These are phyloP conservation scores for Pogonognathellus flavescens DNA, from an alignment of 1,140 invertebrate genomes.

Conservation along the genomic window DNA sequence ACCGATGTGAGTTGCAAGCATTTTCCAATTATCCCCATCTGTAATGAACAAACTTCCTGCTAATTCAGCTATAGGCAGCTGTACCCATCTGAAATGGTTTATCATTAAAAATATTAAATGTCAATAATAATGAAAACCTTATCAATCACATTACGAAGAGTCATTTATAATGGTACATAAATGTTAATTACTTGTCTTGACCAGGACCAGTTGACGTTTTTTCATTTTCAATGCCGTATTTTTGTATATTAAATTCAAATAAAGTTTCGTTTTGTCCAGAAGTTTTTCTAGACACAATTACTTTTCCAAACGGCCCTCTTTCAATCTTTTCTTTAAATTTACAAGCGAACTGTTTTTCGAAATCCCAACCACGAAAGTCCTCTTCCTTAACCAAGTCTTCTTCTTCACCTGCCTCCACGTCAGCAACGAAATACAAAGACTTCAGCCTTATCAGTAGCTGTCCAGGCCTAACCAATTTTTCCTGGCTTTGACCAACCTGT, in stretches of 20 bases:
- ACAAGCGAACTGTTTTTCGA: slow-evolving; percentile 69
- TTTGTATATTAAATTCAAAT: slow-evolving; percentile 69
- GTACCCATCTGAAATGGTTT: slow-evolving; percentile 65
- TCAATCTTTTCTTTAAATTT: slow-evolving; percentile 67
- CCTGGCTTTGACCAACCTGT: slow-evolving; percentile 65
- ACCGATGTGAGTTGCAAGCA: slow-evolving; percentile 68
- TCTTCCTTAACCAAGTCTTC: slow-evolving; percentile 67
- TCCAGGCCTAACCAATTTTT: slow-evolving; percentile 68
- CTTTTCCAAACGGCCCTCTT: slow-evolving; percentile 69
- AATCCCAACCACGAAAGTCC: slow-evolving; percentile 69
- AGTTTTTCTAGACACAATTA: slow-evolving; percentile 66
- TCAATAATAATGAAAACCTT: too few species aligned
- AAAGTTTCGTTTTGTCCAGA: slow-evolving; percentile 64
- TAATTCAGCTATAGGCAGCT: slow-evolving; percentile 67
- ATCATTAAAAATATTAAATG: too few species aligned
- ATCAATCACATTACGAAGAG: too few species aligned
- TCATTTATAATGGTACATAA: too few species aligned
- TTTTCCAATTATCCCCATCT: slow-evolving; percentile 68
- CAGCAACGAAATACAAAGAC: slow-evolving; percentile 68
- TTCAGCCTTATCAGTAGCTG: slow-evolving; percentile 67
- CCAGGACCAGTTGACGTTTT: slow-evolving; percentile 30
- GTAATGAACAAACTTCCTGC: slow-evolving; percentile 67
- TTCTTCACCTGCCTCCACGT: slow-evolving; percentile 68
- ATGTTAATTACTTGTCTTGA: not conserved
- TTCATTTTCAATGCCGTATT: slow-evolving; percentile 68